Evolutionary conservation across 37 sponge, comb jelly and placozoan genomes (phyloP), one percentile per base, ranked within the genome.

Genomic region (Spongia lamella): DNA sequence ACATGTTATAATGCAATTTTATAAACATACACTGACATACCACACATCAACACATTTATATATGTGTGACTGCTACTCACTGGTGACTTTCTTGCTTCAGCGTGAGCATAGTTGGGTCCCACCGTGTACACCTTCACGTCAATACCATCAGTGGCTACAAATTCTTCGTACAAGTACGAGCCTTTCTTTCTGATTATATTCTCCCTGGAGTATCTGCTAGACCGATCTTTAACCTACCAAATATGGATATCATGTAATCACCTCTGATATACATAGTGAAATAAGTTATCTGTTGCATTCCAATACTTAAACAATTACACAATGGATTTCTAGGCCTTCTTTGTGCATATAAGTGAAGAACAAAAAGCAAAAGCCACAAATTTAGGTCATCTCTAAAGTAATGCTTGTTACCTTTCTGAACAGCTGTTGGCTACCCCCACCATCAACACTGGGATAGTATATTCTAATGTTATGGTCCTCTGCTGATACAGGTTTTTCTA

Each of bases 111-210:
- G 60, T 96, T 85, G 20, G 90, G 83, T 1, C 97, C 97, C 39
- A 96, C 84, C 31, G 91, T 93, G 80, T 96, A 96, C 27, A 96
- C 93, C 83, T 91, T 96, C 26, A 96, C 97, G 61, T 96, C 97
- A 24, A 85, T 78, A 53, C 97, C 97, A 85, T 96, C 90, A 31
- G 97, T 96, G 16, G 93, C 84, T 79, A 92, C 70, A 75, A 96
- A 96, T 64, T 96, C 97, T 60, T 96, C 93, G 38, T 96, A 96
- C 49, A 96, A 83, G 71, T 83, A 96, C 17, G 93, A 96, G 13
- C 97, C 93, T 15, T 43, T 66, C 20, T 52, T 86, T 25, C 97
- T 66, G 11, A 96, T 77, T 0, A 38, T 54, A 29, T 85, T 85
- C 60, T 90, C 90, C 0, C 60, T 61, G 5, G 80, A 79, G 62